phyloP scores from a whole-genome alignment of 2,888 invertebrate genomes.

The Lepidocyrtinus sp. region DNA sequence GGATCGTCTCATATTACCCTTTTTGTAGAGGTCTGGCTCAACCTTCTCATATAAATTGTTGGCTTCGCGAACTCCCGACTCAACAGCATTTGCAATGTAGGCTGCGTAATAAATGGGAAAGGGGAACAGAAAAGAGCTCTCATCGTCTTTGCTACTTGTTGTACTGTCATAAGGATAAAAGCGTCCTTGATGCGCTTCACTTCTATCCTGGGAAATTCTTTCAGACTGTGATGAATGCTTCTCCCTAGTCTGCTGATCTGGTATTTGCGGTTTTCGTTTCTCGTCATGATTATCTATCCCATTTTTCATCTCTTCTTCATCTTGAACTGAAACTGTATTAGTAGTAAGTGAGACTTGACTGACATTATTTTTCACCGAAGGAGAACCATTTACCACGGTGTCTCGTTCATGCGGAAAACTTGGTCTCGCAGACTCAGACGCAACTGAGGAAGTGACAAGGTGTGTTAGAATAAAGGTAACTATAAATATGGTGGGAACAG shows the following conservation, averaged over 20 bases:
- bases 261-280: background rate
- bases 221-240: conserved; percentile 10
- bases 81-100: conserved; percentile 79
- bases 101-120: conserved; percentile 69
- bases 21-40: conserved; percentile 77
- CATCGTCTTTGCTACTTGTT: conserved; percentile 43
- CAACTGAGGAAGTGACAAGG: conserved; percentile 28
- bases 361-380: background rate
- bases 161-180: conserved; percentile 19
- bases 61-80: conserved; percentile 80
- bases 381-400: conserved; percentile 29
- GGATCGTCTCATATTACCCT: conserved; percentile 75
- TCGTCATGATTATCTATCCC: too few relatives aligned
- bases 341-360: background rate
- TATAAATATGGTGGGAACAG: conserved; percentile 40
- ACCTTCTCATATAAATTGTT: conserved; percentile 78
- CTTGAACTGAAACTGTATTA: background rate
- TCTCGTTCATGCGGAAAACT: conserved; percentile 18
- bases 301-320: background rate
- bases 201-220: background rate
- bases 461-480: conserved; percentile 46
- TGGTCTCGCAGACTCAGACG: background rate
- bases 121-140: conserved; percentile 24
- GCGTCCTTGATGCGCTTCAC: conserved; percentile 16
- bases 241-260: background rate